Base-by-base conservation (phyloP, 2,888 invertebrate genomes). In the Imbricaverruca yamaguchii region DNA sequence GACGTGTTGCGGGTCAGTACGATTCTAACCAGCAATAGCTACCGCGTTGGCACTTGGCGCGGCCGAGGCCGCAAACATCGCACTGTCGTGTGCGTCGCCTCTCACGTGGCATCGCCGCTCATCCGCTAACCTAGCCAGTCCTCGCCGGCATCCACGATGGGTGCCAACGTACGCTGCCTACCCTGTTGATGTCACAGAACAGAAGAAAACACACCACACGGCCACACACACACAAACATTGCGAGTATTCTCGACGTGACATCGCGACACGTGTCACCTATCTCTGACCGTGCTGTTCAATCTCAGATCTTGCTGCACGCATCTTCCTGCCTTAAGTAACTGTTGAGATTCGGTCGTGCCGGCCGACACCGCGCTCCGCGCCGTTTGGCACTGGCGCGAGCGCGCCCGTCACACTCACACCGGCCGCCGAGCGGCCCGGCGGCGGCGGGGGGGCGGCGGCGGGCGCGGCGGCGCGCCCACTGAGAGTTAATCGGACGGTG, bases 21-120 rank as follows among this genome's bases (percentile, higher is more conserved):
- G 18, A 8, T 15, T 13, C 18, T 15, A 15, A 61, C 12, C 25
- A 25, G 0, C 67, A 25, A 13, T 18, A 63, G 25, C 8, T 12
- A 11, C 65, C 25, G 25, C n/a, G 67, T 67, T 67, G 67, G 67
- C 67, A 67, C 67, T 67, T 67, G 67, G 23, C 67, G 25, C n/a
- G 67, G 67, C 67, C 4, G 13, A 25, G 7, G 25, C 67, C 67
- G 67, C 67, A 25, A 11, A 67, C 67, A 67, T 25, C 13, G 9
- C 6, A n/a, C n/a, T 23, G 15, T 4, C 6, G 23, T 25, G 67
- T 9, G n/a, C 10, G 12, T 9, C n/a, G 9, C 65, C 9, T 63
- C 63, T 18, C 18, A 18, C 63, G 13, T 23, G 65, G 65, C 25
- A 2, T 25, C 67, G n/a, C 13, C n/a, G 10, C 67, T 12, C 25